phyloP scores from a whole-genome alignment of 2,113 vertebrate genomes.

The Silurus glanis region DNA sequence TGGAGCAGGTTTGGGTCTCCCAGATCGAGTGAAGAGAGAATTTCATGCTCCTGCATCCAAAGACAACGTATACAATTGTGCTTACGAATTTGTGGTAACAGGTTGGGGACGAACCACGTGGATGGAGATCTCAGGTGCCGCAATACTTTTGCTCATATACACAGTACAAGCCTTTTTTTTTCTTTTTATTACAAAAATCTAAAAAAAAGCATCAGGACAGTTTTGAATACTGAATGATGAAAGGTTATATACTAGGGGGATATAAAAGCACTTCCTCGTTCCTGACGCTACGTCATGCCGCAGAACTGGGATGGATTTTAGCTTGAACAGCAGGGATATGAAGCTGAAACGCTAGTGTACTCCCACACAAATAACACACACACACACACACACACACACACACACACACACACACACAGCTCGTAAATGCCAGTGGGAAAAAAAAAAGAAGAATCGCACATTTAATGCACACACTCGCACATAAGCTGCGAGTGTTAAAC shows the following conservation, averaged over 20 bases:
- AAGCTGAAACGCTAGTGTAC: neutral
- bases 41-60: too few species aligned
- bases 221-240: neutral
- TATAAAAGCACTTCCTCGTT: neutral
- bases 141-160: too few species aligned
- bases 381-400: neutral
- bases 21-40: too few species aligned
- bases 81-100: too few species aligned
- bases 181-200: neutral
- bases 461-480: constrained; percentile 12
- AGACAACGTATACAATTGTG: too few species aligned
- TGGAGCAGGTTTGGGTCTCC: too few species aligned
- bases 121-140: too few species aligned
- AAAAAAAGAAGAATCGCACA: neutral
- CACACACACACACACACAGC: constrained; percentile 23
- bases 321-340: neutral
- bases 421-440: neutral
- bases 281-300: neutral
- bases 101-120: too few species aligned
- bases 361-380: neutral
- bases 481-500: constrained; percentile 4
- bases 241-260: neutral
- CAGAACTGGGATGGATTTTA: neutral
- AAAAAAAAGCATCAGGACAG: neutral
- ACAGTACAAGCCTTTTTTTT: neutral